phyloP scores from a whole-genome alignment of 2,797 vertebrate genomes.

The Mormyrus hasselquistii region DNA sequence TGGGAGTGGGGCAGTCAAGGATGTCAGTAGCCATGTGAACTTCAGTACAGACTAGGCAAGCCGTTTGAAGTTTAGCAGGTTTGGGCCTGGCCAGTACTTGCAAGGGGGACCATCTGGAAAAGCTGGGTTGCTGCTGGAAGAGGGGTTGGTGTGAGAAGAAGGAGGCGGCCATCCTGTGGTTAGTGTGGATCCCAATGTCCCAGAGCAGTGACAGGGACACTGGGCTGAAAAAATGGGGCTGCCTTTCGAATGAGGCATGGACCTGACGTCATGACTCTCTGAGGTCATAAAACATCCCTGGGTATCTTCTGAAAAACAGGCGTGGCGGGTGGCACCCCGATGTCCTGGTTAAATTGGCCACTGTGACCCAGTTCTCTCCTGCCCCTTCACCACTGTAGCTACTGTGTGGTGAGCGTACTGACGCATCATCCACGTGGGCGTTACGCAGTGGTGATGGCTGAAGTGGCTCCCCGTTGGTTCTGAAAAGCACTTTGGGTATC shows the following conservation, averaged over 20 bases:
- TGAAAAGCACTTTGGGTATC: not conserved
- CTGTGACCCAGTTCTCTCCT: not conserved
- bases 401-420: not conserved
- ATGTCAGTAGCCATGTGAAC: not conserved
- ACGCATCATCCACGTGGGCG: not conserved
- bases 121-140: not conserved
- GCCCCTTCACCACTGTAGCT: not conserved
- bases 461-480: not conserved
- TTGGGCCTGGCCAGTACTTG: not conserved
- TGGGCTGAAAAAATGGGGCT: not conserved
- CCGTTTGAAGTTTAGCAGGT: not conserved
- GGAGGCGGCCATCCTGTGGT: not conserved
- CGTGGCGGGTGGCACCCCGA: not conserved
- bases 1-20: slow-evolving; percentile 20
- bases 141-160: not conserved
- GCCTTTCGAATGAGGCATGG: not conserved
- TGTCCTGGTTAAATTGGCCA: not conserved
- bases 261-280: not conserved
- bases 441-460: not conserved
- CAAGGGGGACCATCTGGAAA: not conserved
- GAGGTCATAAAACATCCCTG: not conserved
- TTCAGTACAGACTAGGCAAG: not conserved
- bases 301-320: not conserved
- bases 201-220: not conserved
- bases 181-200: not conserved